Evolutionary conservation across 2,797 vertebrate species (phyloP).

Genomic region (Tarsius wallacei): DNA sequence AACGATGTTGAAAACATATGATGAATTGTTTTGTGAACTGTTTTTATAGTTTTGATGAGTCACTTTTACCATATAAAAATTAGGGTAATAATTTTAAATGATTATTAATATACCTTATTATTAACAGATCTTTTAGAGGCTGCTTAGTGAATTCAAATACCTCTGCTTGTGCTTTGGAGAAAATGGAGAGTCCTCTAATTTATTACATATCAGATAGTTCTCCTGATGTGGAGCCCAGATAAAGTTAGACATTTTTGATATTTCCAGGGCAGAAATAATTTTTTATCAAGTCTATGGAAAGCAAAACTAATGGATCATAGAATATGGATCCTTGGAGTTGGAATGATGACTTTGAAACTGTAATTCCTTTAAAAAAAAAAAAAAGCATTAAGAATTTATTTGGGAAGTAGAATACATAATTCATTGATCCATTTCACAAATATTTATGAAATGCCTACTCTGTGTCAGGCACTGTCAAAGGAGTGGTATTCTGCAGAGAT

Average conservation of each 20-base stretch:
- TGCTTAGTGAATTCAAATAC: constrained; percentile 63
- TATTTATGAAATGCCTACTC: no score
- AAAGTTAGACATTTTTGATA: constrained; percentile 52
- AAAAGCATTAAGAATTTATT: no score
- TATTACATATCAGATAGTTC: constrained; percentile 42
- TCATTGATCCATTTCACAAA: no score
- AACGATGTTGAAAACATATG: background rate
- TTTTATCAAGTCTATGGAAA: constrained; percentile 56
- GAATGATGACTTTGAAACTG: background rate
- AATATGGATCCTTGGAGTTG: constrained; percentile 25
- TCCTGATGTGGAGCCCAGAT: background rate
- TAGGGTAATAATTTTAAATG: constrained; percentile 70
- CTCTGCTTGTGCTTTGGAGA: constrained; percentile 52
- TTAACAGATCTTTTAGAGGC: constrained; percentile 72
- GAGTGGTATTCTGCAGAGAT: no score
- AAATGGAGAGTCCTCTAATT: constrained; percentile 60
- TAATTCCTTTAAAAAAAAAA: no score
- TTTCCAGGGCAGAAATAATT: constrained; percentile 31
- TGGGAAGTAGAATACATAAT: no score
- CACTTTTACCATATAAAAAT: constrained; percentile 62
- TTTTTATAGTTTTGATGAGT: constrained; percentile 65
- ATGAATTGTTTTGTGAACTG: constrained; percentile 57
- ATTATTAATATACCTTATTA: constrained; percentile 71
- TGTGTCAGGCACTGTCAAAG: no score
- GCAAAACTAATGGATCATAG: constrained; percentile 1